Percentiles rank a stretch among this genome's conserved stretches.
Evolutionary conservation across 2,113 vertebrate species (phyloP).

Genomic region (Amphilophus citrinellus): DNA sequence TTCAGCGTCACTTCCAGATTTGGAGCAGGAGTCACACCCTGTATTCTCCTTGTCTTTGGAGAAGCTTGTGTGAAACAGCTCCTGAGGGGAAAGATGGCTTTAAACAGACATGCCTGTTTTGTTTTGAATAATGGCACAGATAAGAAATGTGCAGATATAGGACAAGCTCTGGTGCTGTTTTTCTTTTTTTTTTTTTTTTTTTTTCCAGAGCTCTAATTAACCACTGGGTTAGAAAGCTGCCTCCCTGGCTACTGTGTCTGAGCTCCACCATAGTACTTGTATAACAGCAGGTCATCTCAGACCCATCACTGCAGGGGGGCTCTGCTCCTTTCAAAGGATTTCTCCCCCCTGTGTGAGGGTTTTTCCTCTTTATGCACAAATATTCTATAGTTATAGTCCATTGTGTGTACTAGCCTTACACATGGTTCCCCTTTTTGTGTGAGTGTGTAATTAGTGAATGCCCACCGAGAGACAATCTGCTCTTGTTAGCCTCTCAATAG

Average conservation of each 20-base stretch:
- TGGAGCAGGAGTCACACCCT: slow-evolving; percentile 41
- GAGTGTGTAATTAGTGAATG: slow-evolving; percentile 59
- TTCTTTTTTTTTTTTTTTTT: slow-evolving; percentile 6
- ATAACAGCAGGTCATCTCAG: slow-evolving; percentile 67
- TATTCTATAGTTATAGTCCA: not conserved
- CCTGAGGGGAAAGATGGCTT: not conserved
- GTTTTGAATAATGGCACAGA: not conserved
- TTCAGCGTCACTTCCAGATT: slow-evolving; percentile 38
- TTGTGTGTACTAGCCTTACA: not conserved
- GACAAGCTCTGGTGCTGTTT: slow-evolving; percentile 23
- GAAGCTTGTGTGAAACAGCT: slow-evolving; percentile 12
- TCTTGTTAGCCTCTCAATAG: slow-evolving; percentile 76
- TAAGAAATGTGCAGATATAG: not conserved
- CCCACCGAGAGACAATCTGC: slow-evolving; percentile 66
- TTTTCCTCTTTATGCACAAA: not conserved
- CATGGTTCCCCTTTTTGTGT: slow-evolving; percentile 18
- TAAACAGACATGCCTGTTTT: not conserved
- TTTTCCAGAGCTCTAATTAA: slow-evolving; percentile 21
- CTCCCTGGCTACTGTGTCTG: slow-evolving; percentile 39
- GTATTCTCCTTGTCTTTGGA: slow-evolving; percentile 8
- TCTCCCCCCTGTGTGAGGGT: slow-evolving; percentile 11
- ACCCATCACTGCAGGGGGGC: slow-evolving; percentile 47
- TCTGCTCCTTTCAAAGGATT: slow-evolving; percentile 53
- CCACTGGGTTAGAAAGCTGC: not conserved
- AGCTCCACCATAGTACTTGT: slow-evolving; percentile 70